Conservation (phyloP, 1,140 invertebrate genomes). For the Cherax quadricarinatus region DNA sequence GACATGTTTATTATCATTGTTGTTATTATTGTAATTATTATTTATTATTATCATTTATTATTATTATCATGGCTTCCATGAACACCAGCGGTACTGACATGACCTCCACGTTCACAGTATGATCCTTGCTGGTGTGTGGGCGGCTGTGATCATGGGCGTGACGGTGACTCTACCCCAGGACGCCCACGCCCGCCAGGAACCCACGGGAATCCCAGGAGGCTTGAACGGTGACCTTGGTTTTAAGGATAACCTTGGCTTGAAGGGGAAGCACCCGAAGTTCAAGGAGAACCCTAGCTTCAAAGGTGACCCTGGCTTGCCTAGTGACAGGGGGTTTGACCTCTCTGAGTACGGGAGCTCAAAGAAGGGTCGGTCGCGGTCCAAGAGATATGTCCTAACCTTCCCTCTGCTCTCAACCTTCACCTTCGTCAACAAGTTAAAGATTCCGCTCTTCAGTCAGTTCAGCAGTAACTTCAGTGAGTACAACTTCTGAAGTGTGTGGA, state of each 20-base stretch:
- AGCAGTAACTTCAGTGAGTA: conserved; percentile 49
- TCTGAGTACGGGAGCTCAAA: conserved; percentile 24
- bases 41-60: too few species aligned
- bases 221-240: too few species aligned
- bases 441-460: conserved; percentile 52
- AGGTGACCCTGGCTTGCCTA: conserved; percentile 38
- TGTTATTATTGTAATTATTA: too few species aligned
- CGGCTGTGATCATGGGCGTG: neutral
- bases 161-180: neutral
- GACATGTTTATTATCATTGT: too few species aligned
- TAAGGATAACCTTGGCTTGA: too few species aligned
- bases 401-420: conserved; percentile 40
- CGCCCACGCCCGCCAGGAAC: neutral
- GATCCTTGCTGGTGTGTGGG: neutral
- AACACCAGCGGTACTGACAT: too few species aligned
- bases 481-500: neutral
- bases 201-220: too few species aligned
- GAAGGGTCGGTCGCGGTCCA: conserved; percentile 27
- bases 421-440: conserved; percentile 55
- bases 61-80: too few species aligned
- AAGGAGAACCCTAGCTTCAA: neutral
- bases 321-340: conserved; percentile 42
- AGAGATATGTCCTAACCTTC: conserved; percentile 51
- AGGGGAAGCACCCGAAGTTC: too few species aligned
- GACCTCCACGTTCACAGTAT: too few species aligned